Conservation (phyloP, 2,888 invertebrate species). For the Metalampra italica region DNA sequence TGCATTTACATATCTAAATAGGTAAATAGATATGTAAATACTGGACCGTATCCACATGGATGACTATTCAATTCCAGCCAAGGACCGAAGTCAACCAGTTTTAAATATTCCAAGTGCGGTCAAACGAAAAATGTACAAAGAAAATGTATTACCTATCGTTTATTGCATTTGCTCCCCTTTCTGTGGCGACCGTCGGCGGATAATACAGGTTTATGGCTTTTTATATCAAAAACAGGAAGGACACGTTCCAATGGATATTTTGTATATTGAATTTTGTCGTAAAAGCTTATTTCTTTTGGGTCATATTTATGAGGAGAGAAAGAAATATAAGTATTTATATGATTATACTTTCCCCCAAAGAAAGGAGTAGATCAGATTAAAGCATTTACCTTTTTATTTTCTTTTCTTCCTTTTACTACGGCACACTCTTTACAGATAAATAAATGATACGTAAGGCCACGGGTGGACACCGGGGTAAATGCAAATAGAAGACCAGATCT, state of each 20-base stretch:
- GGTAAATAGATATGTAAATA: constrained; percentile 49
- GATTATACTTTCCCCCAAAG: no score
- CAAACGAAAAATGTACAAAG: constrained; percentile 75
- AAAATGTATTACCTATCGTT: constrained; percentile 73
- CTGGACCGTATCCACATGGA: constrained; percentile 53
- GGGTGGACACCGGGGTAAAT: no score
- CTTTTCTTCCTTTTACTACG: no score
- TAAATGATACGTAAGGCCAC: no score
- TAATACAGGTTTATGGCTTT: constrained; percentile 47
- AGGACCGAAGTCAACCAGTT: constrained; percentile 58
- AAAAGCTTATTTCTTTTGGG: constrained; percentile 4
- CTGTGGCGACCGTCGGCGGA: constrained; percentile 30
- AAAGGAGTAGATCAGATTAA: no score
- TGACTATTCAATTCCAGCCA: constrained; percentile 57
- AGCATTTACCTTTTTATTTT: no score
- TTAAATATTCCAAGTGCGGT: constrained; percentile 76
- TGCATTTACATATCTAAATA: constrained; percentile 27
- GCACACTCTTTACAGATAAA: no score
- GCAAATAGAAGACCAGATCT: no score
- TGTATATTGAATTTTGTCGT: constrained; percentile 22
- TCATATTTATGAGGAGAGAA: no score
- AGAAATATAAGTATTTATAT: no score
- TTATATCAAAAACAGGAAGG: constrained; percentile 13
- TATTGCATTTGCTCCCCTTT: constrained; percentile 66
- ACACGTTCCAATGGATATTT: constrained; percentile 12